A percentile compares a stretch with the other conserved stretches of the same genome.
Conservation (phyloP, 2,797 vertebrate genomes). For the Alca torda region DNA sequence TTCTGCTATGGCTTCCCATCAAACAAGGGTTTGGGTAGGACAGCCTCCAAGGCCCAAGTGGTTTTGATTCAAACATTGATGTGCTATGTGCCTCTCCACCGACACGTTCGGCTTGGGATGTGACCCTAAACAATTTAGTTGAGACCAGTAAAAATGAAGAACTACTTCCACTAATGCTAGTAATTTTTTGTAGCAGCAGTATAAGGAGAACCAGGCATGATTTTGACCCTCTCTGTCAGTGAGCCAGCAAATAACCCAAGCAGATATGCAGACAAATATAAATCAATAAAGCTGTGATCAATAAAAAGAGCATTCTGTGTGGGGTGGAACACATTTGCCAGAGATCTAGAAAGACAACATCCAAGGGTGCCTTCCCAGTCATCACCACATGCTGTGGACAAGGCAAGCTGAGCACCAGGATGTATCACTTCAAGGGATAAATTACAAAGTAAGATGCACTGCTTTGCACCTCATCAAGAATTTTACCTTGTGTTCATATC, state of each 20-base stretch:
- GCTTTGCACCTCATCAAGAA: background rate
- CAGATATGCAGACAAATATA: background rate
- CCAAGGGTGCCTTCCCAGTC: background rate
- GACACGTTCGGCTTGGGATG: background rate
- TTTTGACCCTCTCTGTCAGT: background rate
- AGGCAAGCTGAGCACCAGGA: background rate
- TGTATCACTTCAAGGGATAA: background rate
- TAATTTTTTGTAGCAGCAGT: background rate
- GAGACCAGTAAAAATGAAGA: background rate
- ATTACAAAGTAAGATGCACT: background rate
- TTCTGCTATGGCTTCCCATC: background rate
- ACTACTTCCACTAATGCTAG: background rate
- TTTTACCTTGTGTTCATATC: background rate
- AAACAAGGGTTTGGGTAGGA: background rate
- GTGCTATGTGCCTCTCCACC: background rate
- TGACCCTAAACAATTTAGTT: background rate
- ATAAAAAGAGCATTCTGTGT: background rate
- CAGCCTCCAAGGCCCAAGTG: background rate
- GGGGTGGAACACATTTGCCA: background rate
- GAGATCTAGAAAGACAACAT: background rate
- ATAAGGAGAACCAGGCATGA: background rate
- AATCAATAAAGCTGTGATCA: conserved; percentile 32
- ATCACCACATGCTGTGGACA: background rate
- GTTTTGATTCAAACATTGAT: background rate
- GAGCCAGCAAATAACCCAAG: background rate